Base-by-base conservation (phyloP, 2,888 invertebrate genomes). In the Vannuccia rotundouncinata region DNA sequence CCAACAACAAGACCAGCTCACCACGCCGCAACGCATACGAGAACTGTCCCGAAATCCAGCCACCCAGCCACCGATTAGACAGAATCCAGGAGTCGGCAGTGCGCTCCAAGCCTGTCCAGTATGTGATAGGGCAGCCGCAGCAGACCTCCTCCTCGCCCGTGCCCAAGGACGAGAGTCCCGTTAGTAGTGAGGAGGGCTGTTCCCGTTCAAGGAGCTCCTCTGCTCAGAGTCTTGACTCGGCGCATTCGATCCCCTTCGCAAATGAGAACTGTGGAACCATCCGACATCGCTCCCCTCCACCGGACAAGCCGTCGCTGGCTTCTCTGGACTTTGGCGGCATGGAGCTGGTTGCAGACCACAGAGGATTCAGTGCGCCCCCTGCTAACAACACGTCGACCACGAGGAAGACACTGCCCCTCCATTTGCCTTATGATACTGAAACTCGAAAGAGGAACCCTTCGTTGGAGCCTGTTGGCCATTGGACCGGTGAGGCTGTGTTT, bases 231-330 rank as follows among this genome's bases (percentile, higher is more conserved):
- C 94, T 95, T 83, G 96, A 96, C 90, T 95, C 95, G 76, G 66
- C 66, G 66, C 95, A 96, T 83, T 86, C 88, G 22, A 84, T 90
- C 82, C 97, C 97, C 60, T 98, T 98, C 89, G 97, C 97, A 84
- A 97, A 98, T 88, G 97, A 98, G 88, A 97, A 98, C 89, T 95
- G 96, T 59, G 98, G 97, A 80, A 98, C 98, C 79, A 97, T 98
- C 86, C 94, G 95, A 87, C 96, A 96, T 86, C 90, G 93, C 83
- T 66, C 66, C 2, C 66, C 66, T 17, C 66, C 66, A 22, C 10
- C 66, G 10, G 17, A 45, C 10, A 66, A 66, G 22, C 66, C 66
- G 22, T 66, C 66, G 2, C 66, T 66, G 22, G 66, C 66, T 5
- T 17, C 22, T 66, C 10, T 17, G 5, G 45, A 17, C 17, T 17